These are phyloP conservation scores for Pandemis corylana DNA, from an alignment of 2,888 invertebrate species.

Conservation along the genomic window DNA sequence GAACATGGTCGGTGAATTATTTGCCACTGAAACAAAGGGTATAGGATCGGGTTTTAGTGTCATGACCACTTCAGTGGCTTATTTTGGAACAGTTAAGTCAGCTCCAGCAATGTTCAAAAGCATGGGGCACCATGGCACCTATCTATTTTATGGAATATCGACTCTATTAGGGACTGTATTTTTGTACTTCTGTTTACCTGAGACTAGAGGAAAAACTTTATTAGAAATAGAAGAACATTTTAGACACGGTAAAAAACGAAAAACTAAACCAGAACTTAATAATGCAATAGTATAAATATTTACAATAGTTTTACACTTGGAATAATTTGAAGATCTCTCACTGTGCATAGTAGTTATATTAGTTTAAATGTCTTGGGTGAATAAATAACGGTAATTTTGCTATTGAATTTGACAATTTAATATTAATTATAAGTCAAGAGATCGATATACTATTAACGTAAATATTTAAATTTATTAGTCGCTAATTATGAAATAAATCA, in stretches of 20 bases:
- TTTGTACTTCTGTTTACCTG: conserved; percentile 86
- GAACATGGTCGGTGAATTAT: conserved; percentile 91
- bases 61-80: conserved; percentile 87
- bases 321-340: conserved; percentile 34
- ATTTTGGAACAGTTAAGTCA: conserved; percentile 88
- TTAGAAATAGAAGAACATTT: conserved; percentile 85
- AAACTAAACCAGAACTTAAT: conserved; percentile 14
- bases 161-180: conserved; percentile 86
- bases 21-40: conserved; percentile 87
- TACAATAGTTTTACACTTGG: neutral
- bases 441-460: neutral
- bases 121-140: conserved; percentile 86
- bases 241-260: conserved; percentile 43
- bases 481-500: conserved; percentile 9
- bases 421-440: neutral
- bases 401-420: neutral
- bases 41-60: conserved; percentile 89
- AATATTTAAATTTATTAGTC: conserved; percentile 6
- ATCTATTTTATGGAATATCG: conserved; percentile 86
- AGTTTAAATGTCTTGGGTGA: neutral
- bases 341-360: conserved; percentile 17
- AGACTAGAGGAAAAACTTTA: conserved; percentile 88
- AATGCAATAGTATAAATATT: conserved; percentile 6
- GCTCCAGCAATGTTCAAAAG: conserved; percentile 85
- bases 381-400: neutral